Evolutionary conservation across 37 sponge, comb jelly and placozoan genomes (phyloP), one percentile per base, ranked within the genome.

Genomic region (Axinella damicornis): DNA sequence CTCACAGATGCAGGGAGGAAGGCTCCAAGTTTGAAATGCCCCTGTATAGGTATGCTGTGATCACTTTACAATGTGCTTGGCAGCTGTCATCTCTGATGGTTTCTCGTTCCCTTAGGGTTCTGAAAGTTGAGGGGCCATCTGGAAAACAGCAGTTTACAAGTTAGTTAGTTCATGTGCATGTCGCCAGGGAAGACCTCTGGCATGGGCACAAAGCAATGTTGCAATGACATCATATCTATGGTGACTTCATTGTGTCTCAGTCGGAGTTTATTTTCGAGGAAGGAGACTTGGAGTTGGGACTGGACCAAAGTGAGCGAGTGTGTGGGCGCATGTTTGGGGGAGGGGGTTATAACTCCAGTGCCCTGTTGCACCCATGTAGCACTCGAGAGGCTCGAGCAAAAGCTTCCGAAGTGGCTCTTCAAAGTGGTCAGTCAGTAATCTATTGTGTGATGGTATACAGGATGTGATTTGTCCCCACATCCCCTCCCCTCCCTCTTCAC

Each of bases 1-100:
- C 67, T 25, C 59, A 60, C 65, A 74, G 78, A 17, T 89, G 90
- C 73, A 83, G 70, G 52, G 61, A 84, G 1, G 70, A 77, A 33
- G 66, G 78, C 22, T 27, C 64, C 0, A 20, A 21, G n/a, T 14
- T 79, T 0, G 79, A 89, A 33, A 35, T 73, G 24, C 90, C 90
- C 19, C 36, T 36, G 11, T 89, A 83, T 85, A 83, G 75, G 90
- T 89, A 9, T 4, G 46, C 9, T 46, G 46, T n/a, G n/a, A n/a
- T n/a, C n/a, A n/a, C n/a, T n/a, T n/a, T n/a, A n/a, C n/a, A n/a
- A n/a, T n/a, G n/a, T n/a, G n/a, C n/a, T n/a, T n/a, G n/a, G n/a
- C n/a, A n/a, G n/a, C 46, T 46, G 4, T 46, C 46, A 4, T 46
- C 46, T 46, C 46, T 46, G 46, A 46, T 46, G 46, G 4, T 46